Conservation (phyloP, 2,888 invertebrate species). For the Lomographa bimaculata region DNA sequence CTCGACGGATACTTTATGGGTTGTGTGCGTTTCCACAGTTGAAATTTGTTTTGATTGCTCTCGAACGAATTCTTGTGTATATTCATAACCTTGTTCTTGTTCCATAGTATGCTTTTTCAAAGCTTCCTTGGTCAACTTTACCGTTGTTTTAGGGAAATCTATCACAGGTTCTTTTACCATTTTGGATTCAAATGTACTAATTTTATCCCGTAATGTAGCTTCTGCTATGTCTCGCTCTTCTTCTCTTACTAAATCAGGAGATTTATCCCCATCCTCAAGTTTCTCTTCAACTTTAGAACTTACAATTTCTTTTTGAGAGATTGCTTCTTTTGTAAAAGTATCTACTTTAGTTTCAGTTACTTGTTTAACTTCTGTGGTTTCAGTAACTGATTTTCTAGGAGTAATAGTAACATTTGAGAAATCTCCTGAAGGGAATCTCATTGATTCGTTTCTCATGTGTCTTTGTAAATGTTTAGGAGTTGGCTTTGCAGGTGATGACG, state of each 20-base stretch:
- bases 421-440: conserved; percentile 80
- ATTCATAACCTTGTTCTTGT: conserved; percentile 76
- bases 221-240: conserved; percentile 79
- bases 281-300: conserved; percentile 83
- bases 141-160: conserved; percentile 66
- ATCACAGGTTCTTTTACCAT: conserved; percentile 67
- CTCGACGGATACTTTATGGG: conserved; percentile 56
- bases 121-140: conserved; percentile 79
- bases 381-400: conserved; percentile 72
- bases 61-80: conserved; percentile 79
- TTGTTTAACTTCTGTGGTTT: conserved; percentile 66
- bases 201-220: conserved; percentile 70
- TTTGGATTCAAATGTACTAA: conserved; percentile 76
- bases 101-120: conserved; percentile 76
- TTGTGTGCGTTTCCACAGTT: conserved; percentile 52
- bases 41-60: conserved; percentile 76
- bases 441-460: conserved; percentile 80
- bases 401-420: conserved; percentile 79
- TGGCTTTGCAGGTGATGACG: conserved; percentile 75
- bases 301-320: conserved; percentile 75
- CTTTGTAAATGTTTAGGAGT: conserved; percentile 79
- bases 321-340: conserved; percentile 58
- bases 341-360: conserved; percentile 56
- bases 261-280: conserved; percentile 71
- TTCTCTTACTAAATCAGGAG: conserved; percentile 69